A percentile compares a stretch with the other conserved stretches of the same genome.
These are phyloP conservation scores for Misgurnus anguillicaudatus DNA, from an alignment of 2,113 vertebrate genomes.

Conservation along the genomic window DNA sequence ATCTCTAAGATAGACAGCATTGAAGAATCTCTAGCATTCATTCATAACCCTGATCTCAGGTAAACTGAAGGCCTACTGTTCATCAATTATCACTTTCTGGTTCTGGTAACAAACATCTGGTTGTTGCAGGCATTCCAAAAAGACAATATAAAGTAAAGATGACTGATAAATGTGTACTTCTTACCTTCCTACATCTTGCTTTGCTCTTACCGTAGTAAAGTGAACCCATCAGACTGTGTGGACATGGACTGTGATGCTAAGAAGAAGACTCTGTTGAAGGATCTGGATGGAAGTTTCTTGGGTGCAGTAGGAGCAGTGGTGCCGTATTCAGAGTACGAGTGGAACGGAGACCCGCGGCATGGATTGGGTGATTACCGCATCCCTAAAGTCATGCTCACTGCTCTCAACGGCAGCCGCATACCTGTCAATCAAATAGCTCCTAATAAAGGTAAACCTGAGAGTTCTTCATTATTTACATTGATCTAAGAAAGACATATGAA, in stretches of 20 bases:
- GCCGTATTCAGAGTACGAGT: conserved; percentile 83
- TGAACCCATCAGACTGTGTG: conserved; percentile 84
- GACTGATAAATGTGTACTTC: neutral
- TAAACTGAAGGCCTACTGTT: conserved; percentile 42
- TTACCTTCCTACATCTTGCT: neutral
- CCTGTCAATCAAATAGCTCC: conserved; percentile 78
- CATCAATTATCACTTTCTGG: too few relatives aligned
- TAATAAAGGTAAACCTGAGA: conserved; percentile 76
- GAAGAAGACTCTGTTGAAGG: conserved; percentile 81
- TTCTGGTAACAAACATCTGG: too few relatives aligned
- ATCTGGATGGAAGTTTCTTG: conserved; percentile 84
- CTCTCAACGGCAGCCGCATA: conserved; percentile 80
- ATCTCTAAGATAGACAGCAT: conserved; percentile 68
- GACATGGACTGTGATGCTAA: conserved; percentile 92
- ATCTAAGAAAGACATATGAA: neutral
- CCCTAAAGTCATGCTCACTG: conserved; percentile 81
- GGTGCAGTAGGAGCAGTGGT: conserved; percentile 77
- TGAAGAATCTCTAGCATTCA: conserved; percentile 73
- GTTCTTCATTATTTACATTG: neutral
- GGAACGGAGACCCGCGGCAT: conserved; percentile 76
- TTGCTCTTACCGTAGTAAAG: conserved; percentile 70
- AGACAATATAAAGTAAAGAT: neutral
- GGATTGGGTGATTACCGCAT: conserved; percentile 85
- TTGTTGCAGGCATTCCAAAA: too few relatives aligned
- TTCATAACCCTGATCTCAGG: conserved; percentile 79